Evolutionary conservation across 2,888 invertebrate species (phyloP).

Genomic region (Erebia aethiops): DNA sequence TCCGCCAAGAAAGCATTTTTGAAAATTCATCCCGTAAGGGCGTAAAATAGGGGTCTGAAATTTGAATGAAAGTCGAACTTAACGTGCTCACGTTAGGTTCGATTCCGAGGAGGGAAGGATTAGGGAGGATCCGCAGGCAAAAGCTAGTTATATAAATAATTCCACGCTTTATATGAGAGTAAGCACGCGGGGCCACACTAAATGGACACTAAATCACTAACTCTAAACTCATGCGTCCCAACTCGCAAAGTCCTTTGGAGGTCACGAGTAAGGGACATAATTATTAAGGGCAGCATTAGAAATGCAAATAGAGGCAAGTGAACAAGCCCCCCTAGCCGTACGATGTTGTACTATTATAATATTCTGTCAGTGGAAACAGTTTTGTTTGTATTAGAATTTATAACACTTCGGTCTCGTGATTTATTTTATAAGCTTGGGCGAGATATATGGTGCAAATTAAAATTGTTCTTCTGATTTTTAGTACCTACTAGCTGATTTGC

Average conservation of each 20-base stretch:
- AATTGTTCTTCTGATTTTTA: not conserved
- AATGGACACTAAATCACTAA: slow-evolving; percentile 14
- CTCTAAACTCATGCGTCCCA: not conserved
- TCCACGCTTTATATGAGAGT: no score
- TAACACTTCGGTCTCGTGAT: not conserved
- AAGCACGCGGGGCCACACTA: not conserved
- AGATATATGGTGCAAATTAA: not conserved
- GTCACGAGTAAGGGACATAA: not conserved
- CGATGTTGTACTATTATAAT: no score
- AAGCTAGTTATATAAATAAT: no score
- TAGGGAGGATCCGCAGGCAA: no score
- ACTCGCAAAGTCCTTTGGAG: not conserved
- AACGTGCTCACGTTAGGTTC: no score
- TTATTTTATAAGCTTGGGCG: not conserved
- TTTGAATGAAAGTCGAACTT: no score
- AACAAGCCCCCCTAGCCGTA: no score
- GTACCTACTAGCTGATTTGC: no score
- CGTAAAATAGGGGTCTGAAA: no score
- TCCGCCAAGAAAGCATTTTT: no score
- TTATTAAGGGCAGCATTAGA: slow-evolving; percentile 3
- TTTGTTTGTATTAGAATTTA: slow-evolving; percentile 11
- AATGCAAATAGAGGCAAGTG: slow-evolving; percentile 14
- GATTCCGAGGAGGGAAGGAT: no score
- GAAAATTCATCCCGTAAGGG: no score
- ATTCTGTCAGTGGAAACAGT: not conserved